A percentile compares a stretch with the other conserved stretches of the same genome.
Conservation (phyloP, 2,113 vertebrate genomes). For the Tamias sibiricus region DNA sequence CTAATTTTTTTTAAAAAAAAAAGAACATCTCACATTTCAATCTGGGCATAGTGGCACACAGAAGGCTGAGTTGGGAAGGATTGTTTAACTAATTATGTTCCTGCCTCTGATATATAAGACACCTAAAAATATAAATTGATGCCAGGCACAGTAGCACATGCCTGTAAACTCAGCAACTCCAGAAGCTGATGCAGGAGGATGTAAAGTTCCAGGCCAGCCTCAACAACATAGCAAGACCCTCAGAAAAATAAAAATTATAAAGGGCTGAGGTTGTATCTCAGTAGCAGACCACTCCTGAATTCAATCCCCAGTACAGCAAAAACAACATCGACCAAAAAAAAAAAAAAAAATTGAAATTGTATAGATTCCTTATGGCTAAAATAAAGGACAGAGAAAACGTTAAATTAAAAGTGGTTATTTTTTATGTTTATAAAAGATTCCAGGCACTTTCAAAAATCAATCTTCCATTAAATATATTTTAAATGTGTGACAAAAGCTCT, state of each 20-base stretch:
- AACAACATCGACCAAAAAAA: background rate
- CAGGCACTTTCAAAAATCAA: conserved; percentile 33
- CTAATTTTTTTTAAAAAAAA: too few relatives aligned
- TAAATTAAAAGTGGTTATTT: conserved; percentile 43
- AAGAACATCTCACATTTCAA: background rate
- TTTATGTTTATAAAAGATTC: conserved; percentile 34
- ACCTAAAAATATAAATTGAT: background rate
- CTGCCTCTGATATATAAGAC: background rate
- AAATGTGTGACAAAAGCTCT: conserved; percentile 49
- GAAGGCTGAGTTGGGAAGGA: background rate
- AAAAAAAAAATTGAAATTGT: background rate
- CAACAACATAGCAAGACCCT: too few relatives aligned
- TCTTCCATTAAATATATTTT: conserved; percentile 56
- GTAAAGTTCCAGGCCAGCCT: too few relatives aligned
- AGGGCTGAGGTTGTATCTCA: too few relatives aligned
- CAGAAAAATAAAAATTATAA: too few relatives aligned
- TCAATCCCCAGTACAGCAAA: background rate
- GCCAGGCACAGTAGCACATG: too few relatives aligned
- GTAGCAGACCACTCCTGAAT: too few relatives aligned
- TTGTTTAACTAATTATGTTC: background rate
- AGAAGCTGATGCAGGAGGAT: too few relatives aligned
- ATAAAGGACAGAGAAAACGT: conserved; percentile 20
- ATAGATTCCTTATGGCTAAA: conserved; percentile 1
- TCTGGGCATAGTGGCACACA: background rate
- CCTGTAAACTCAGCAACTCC: too few relatives aligned